Evolutionary conservation across 2,888 invertebrate species (phyloP).

Genomic region (Liposcelis brunnea): DNA sequence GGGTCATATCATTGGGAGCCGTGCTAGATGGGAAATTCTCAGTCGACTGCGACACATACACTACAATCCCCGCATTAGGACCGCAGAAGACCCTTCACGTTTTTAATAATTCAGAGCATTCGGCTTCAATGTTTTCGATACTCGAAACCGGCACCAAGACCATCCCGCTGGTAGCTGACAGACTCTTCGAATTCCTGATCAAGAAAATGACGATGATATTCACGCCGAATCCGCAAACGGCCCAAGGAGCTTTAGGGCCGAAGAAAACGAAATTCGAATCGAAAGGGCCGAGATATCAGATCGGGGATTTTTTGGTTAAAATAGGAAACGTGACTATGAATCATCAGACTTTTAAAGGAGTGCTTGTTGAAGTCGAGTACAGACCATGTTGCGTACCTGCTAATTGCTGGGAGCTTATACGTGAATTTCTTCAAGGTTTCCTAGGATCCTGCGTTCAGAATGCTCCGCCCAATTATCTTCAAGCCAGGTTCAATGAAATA

Average conservation of each 20-base stretch:
- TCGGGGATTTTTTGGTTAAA: constrained; percentile 85
- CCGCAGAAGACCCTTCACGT: constrained; percentile 72
- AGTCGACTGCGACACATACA: constrained; percentile 90
- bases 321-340: constrained; percentile 84
- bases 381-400: constrained; percentile 74
- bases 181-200: constrained; percentile 78
- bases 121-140: constrained; percentile 83
- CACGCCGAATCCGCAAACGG: constrained; percentile 74
- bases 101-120: constrained; percentile 90
- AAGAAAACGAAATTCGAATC: constrained; percentile 36
- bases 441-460: constrained; percentile 59
- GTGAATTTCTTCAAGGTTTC: constrained; percentile 82
- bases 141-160: constrained; percentile 74
- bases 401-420: constrained; percentile 78
- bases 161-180: constrained; percentile 77
- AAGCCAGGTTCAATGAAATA: constrained; percentile 57
- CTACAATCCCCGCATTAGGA: constrained; percentile 58
- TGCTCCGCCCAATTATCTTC: constrained; percentile 54
- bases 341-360: constrained; percentile 83
- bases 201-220: constrained; percentile 76
- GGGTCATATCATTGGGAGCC: constrained; percentile 72
- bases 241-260: constrained; percentile 41
- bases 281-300: constrained; percentile 73
- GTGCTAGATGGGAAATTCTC: constrained; percentile 74
- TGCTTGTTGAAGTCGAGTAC: constrained; percentile 60